These are phyloP conservation scores for Meteorus colon DNA, from an alignment of 2,888 invertebrate species.

Conservation along the genomic window DNA sequence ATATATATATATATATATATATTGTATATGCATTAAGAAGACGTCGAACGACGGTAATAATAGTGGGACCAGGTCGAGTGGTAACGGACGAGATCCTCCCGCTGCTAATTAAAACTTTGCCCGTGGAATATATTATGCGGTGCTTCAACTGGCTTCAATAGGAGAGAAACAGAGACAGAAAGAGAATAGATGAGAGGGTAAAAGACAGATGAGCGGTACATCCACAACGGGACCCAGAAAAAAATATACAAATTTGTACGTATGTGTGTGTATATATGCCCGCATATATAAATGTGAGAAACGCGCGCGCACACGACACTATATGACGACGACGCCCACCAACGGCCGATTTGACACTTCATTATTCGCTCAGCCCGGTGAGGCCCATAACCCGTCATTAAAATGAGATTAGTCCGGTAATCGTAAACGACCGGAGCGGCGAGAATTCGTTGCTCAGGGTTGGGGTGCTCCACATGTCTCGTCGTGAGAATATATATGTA, in stretches of 20 bases:
- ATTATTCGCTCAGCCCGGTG: conserved; percentile 68
- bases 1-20: conserved; percentile 9
- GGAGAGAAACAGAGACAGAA: conserved; percentile 37
- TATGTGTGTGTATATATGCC: neutral
- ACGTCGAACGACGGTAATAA: conserved; percentile 57
- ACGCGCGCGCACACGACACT: conserved; percentile 34
- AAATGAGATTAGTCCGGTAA: conserved; percentile 71
- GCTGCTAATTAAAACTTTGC: conserved; percentile 71
- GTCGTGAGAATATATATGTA: conserved; percentile 5
- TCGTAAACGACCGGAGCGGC: conserved; percentile 57
- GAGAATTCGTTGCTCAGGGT: conserved; percentile 42
- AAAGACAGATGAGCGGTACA: neutral
- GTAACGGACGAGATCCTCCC: conserved; percentile 61
- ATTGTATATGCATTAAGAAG: conserved; percentile 18
- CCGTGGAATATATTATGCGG: conserved; percentile 59
- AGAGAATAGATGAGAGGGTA: neutral
- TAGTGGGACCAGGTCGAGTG: conserved; percentile 56
- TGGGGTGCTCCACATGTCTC: conserved; percentile 29
- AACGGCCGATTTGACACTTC: conserved; percentile 71
- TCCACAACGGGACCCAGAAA: conserved; percentile 9
- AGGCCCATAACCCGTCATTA: conserved; percentile 69
- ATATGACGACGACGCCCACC: conserved; percentile 64
- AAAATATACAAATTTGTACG: neutral
- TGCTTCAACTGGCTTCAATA: neutral
- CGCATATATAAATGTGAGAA: conserved; percentile 25